A percentile compares a stretch with the other conserved stretches of the same genome.
phyloP scores from a whole-genome alignment of 2,113 vertebrate genomes.

The Triplophysa tibetana region DNA sequence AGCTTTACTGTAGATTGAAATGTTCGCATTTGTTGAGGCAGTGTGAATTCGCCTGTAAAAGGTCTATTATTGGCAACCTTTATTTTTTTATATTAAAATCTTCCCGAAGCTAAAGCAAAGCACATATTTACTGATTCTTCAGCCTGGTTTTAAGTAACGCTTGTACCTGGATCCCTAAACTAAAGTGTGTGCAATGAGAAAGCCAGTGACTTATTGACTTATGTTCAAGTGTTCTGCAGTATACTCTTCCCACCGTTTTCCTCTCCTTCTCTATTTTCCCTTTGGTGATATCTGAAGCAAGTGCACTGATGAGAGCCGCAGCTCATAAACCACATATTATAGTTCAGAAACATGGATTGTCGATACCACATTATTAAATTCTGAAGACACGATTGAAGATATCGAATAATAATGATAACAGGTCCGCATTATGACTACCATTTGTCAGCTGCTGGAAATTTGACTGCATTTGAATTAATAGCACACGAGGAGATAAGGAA shows the following conservation, averaged over 20 bases:
- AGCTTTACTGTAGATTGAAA: too few species aligned
- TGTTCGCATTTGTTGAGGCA: too few species aligned
- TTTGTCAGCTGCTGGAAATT: conserved; percentile 17
- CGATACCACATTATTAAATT: neutral
- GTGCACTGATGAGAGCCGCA: conserved; percentile 19
- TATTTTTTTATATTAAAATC: neutral
- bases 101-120: neutral
- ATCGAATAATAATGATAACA: conserved; percentile 7
- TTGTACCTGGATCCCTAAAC: conserved; percentile 79
- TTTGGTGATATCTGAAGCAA: conserved; percentile 36
- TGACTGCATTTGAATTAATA: conserved; percentile 16
- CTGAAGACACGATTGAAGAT: neutral
- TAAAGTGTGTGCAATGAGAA: conserved; percentile 75
- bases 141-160: conserved; percentile 24
- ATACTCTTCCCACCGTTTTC: conserved; percentile 9
- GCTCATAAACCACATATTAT: conserved; percentile 25
- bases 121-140: neutral
- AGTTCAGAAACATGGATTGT: neutral
- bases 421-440: neutral
- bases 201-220: conserved; percentile 29
- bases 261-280: conserved; percentile 31
- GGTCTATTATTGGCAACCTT: neutral
- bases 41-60: too few species aligned
- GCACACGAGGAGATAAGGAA: conserved; percentile 16
- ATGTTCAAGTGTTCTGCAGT: neutral